Evolutionary conservation across 2,797 vertebrate genomes (phyloP).

Genomic region (Dallia pectoralis): DNA sequence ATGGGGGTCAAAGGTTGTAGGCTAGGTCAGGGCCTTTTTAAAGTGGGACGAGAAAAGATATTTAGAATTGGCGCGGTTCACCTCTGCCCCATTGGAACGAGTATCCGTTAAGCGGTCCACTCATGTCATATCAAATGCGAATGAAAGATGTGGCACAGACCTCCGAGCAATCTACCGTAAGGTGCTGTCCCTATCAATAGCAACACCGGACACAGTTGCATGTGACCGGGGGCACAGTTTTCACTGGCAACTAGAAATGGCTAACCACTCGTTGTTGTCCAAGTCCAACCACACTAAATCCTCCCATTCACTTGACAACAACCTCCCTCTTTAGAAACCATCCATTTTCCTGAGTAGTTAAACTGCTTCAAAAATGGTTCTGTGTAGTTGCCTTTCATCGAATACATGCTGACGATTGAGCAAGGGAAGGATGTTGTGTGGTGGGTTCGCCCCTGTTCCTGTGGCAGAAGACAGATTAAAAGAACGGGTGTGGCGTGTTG

Average conservation of each 20-base stretch:
- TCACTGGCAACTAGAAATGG: conserved; percentile 50
- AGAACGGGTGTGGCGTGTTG: conserved; percentile 42
- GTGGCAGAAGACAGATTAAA: conserved; percentile 37
- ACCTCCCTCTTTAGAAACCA: conserved; percentile 46
- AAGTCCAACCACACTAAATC: conserved; percentile 23
- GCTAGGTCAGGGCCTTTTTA: conserved; percentile 47
- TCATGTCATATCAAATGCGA: conserved; percentile 13
- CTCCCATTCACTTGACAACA: conserved; percentile 46
- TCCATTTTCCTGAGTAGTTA: conserved; percentile 66
- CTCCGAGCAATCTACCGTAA: not conserved
- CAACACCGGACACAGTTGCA: conserved; percentile 58
- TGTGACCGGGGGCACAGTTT: conserved; percentile 50
- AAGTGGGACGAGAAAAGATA: conserved; percentile 44
- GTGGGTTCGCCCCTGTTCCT: conserved; percentile 21
- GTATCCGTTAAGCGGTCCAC: conserved; percentile 44
- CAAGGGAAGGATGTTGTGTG: conserved; percentile 39
- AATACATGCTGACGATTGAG: conserved; percentile 58
- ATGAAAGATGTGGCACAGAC: conserved; percentile 29
- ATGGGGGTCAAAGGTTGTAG: conserved; percentile 43
- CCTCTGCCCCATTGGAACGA: conserved; percentile 38
- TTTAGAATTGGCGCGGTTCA: conserved; percentile 52
- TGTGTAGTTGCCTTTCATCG: conserved; percentile 70
- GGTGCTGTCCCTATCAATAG: conserved; percentile 11
- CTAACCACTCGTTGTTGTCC: conserved; percentile 23
- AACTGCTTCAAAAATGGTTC: conserved; percentile 59